phyloP scores from a whole-genome alignment of 37 sponge, comb jelly and placozoan species.

The Amphimedon queenslandica region DNA sequence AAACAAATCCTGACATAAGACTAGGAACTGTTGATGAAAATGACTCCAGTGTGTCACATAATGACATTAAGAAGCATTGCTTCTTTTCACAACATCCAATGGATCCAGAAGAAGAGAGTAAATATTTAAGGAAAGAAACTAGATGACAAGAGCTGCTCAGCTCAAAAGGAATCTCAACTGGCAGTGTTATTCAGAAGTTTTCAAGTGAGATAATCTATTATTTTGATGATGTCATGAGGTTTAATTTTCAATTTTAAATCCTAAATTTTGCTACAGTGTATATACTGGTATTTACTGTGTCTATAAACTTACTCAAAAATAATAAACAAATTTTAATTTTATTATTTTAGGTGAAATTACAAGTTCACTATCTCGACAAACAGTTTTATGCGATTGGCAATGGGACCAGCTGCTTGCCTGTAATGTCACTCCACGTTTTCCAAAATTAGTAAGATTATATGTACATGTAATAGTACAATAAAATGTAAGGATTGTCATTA shows the following conservation, averaged over 20 bases:
- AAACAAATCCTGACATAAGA: slow-evolving; percentile 47
- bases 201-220: no score
- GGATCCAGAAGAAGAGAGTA: slow-evolving; percentile 19
- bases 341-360: slow-evolving; percentile 7
- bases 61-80: slow-evolving; percentile 64
- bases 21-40: slow-evolving; percentile 32
- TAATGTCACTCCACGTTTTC: slow-evolving; percentile 59
- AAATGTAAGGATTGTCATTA: no score
- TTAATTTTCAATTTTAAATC: neutral
- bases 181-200: no score
- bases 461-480: no score
- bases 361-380: neutral
- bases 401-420: slow-evolving; percentile 65
- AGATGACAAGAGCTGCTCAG: slow-evolving; percentile 43
- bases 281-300: no score
- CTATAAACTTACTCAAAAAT: no score
- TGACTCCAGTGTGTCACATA: slow-evolving; percentile 6
- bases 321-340: neutral
- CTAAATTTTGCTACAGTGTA: no score
- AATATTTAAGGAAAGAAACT: slow-evolving; percentile 26
- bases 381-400: slow-evolving; percentile 49
- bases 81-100: slow-evolving; percentile 62
- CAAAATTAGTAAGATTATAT: slow-evolving; percentile 55
- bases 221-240: neutral
- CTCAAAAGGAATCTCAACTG: no score